Conservation (phyloP, 35 echinoderm and acorn worm species). For the Apostichopus californicus region DNA sequence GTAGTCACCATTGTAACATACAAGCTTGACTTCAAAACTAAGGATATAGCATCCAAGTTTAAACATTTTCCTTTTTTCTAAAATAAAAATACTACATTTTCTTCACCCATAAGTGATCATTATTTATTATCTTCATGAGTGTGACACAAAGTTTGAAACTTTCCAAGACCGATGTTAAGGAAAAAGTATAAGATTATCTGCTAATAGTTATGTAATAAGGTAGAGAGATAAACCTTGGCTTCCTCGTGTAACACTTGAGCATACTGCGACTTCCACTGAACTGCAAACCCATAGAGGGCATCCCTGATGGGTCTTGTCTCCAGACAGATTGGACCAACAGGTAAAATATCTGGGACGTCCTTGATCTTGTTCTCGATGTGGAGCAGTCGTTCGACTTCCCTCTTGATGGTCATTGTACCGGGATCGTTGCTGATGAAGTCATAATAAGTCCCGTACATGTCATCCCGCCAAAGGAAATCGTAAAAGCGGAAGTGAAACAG, state of each 20-base stretch:
- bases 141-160: too few relatives aligned
- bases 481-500: slow-evolving; percentile 96
- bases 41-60: too few relatives aligned
- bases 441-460: slow-evolving; percentile 86
- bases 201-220: too few relatives aligned
- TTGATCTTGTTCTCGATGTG: slow-evolving; percentile 97
- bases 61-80: too few relatives aligned
- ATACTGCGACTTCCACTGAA: slow-evolving; percentile 97
- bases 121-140: too few relatives aligned
- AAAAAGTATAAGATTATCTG: too few relatives aligned
- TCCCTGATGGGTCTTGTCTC: slow-evolving; percentile 91
- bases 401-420: slow-evolving; percentile 80
- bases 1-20: too few relatives aligned
- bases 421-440: slow-evolving; percentile 97
- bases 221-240: slow-evolving; percentile 69
- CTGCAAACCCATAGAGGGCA: slow-evolving; percentile 97
- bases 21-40: too few relatives aligned
- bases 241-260: slow-evolving; percentile 95
- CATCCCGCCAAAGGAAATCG: slow-evolving; percentile 98
- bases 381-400: slow-evolving; percentile 91
- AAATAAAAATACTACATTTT: too few relatives aligned
- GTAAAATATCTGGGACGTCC: slow-evolving; percentile 66
- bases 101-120: too few relatives aligned
- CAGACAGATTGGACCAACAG: slow-evolving; percentile 79
- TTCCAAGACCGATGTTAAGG: too few relatives aligned